Evolutionary conservation across 2,113 vertebrate species (phyloP).

Genomic region (Platichthys flesus): DNA sequence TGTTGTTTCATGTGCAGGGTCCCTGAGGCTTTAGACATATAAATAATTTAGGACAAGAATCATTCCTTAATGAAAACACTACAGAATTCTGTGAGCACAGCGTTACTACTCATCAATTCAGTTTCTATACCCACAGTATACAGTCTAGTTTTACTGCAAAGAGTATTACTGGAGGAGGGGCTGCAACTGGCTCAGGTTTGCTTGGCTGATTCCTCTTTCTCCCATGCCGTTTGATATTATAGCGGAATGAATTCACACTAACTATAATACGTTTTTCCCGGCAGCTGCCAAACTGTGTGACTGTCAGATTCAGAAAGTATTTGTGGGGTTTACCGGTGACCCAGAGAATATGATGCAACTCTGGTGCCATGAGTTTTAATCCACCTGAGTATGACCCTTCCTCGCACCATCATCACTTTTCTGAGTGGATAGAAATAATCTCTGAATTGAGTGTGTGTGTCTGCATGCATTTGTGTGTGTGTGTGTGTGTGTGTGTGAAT

Average conservation of each 20-base stretch:
- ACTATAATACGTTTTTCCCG: slow-evolving; percentile 2
- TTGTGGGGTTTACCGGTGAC: not conserved
- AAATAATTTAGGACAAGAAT: not conserved
- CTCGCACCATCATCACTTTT: slow-evolving; percentile 1
- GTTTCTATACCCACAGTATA: not conserved
- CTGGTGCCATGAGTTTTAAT: slow-evolving; percentile 43
- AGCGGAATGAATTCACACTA: not conserved
- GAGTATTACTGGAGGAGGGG: not conserved
- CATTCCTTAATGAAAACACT: not conserved
- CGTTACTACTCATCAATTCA: not conserved
- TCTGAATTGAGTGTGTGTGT: slow-evolving; percentile 12
- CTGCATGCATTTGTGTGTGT: slow-evolving; percentile 25
- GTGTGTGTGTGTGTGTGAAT: slow-evolving; percentile 21
- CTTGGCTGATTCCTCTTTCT: not conserved
- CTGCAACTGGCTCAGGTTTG: not conserved
- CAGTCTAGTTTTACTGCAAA: not conserved
- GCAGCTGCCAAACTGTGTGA: slow-evolving; percentile 20
- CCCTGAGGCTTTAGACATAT: not conserved
- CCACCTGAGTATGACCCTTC: slow-evolving; percentile 22
- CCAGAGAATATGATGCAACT: not conserved
- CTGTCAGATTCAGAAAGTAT: slow-evolving; percentile 14
- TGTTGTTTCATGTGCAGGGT: too few species aligned
- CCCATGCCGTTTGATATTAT: not conserved
- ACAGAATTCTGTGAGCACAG: not conserved
- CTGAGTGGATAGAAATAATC: slow-evolving; percentile 28